Percentiles rank a stretch among this genome's conserved stretches.
Conservation (phyloP, 2,113 vertebrate species). For the Podilymbus podiceps region DNA sequence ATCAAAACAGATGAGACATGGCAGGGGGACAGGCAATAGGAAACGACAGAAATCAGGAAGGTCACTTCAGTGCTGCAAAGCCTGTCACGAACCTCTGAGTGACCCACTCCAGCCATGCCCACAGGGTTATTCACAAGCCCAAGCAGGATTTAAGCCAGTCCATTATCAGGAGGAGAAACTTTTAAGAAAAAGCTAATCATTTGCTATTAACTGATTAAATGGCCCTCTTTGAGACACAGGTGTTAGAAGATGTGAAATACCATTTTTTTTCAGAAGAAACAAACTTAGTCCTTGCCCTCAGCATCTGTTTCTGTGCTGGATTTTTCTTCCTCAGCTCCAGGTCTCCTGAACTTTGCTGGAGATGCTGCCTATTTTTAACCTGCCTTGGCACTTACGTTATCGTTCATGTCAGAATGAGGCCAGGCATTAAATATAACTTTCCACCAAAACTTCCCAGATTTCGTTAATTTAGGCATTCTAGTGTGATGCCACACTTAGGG, state of each 20-base stretch:
- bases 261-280: background rate
- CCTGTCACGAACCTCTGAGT: background rate
- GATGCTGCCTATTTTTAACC: constrained; percentile 58
- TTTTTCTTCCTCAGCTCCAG: constrained; percentile 16
- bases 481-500: background rate
- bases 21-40: background rate
- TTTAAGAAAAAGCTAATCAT: background rate
- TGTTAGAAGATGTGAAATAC: background rate
- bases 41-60: background rate
- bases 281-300: background rate
- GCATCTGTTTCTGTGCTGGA: background rate
- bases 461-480: background rate
- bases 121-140: background rate
- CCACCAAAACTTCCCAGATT: constrained; percentile 32
- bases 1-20: background rate
- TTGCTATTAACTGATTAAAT: background rate
- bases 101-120: background rate
- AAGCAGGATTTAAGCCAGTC: background rate
- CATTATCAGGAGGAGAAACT: background rate
- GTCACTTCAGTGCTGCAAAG: background rate
- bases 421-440: constrained; percentile 32
- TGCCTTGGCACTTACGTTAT: constrained; percentile 44
- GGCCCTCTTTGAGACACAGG: background rate
- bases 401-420: constrained; percentile 54
- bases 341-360: constrained; percentile 46